phyloP scores from a whole-genome alignment of 2,888 invertebrate genomes.

The Arrhopalites spinosus region DNA sequence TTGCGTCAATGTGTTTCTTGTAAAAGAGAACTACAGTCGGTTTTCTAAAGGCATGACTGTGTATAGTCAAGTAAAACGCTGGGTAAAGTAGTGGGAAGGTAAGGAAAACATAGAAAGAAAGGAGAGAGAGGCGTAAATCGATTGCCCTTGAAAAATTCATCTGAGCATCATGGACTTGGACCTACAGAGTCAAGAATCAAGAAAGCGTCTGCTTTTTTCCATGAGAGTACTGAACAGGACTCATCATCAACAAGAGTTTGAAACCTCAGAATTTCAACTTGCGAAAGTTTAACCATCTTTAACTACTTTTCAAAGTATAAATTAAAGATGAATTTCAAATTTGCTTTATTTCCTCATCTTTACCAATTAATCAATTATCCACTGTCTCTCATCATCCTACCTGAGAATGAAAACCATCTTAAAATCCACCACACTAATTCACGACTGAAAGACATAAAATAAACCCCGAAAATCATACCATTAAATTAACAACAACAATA shows the following conservation, averaged over 20 bases:
- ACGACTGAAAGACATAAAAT: no score
- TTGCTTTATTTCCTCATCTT: no score
- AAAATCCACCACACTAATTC: no score
- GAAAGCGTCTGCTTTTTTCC: background rate
- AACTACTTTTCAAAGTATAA: background rate
- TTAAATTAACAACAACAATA: no score
- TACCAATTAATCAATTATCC: no score
- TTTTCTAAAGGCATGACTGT: background rate
- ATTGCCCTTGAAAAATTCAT: constrained; percentile 54
- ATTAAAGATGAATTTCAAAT: background rate
- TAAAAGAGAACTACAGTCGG: no score
- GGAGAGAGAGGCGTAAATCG: constrained; percentile 49
- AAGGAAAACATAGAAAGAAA: constrained; percentile 16
- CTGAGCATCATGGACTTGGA: background rate
- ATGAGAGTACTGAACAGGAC: background rate
- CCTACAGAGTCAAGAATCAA: background rate
- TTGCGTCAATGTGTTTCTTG: background rate
- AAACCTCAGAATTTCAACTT: background rate
- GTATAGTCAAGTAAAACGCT: background rate
- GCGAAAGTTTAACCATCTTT: background rate
- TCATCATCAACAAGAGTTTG: background rate
- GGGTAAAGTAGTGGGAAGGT: background rate
- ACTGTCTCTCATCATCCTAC: no score
- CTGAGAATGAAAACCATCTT: no score
- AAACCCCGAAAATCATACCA: no score